These are phyloP conservation scores for Bufotes viridis DNA, from an alignment of 2,797 vertebrate species.

Conservation along the genomic window DNA sequence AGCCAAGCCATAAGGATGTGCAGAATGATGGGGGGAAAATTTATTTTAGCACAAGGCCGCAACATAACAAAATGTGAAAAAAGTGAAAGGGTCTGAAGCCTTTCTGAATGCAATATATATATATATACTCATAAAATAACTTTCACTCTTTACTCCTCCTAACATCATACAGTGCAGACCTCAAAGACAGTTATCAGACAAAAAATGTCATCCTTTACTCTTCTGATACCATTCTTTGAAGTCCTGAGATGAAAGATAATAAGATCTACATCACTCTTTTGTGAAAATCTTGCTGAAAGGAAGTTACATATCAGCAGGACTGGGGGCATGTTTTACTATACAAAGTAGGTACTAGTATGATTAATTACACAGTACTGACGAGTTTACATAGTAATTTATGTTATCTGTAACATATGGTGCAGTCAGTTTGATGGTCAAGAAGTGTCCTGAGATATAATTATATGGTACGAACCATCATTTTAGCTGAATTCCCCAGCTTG, in stretches of 20 bases:
- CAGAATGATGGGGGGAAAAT: too few relatives aligned
- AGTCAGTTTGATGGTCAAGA: constrained; percentile 10
- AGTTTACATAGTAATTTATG: constrained; percentile 27
- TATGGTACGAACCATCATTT: not conserved
- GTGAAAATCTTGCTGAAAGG: constrained; percentile 51
- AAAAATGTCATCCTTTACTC: constrained; percentile 27
- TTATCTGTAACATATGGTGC: constrained; percentile 8
- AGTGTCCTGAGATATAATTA: constrained; percentile 5
- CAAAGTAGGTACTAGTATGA: constrained; percentile 42
- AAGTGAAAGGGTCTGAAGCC: too few relatives aligned
- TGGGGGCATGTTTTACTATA: constrained; percentile 57
- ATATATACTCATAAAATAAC: not conserved
- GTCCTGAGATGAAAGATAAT: constrained; percentile 60
- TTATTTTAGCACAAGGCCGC: too few relatives aligned
- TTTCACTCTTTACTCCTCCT: constrained; percentile 12
- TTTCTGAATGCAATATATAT: not conserved
- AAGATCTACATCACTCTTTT: constrained; percentile 52
- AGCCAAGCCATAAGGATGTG: too few relatives aligned
- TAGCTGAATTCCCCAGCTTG: not conserved
- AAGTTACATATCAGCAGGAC: constrained; percentile 60
- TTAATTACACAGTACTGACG: constrained; percentile 34
- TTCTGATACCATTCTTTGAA: constrained; percentile 50
- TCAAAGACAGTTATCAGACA: constrained; percentile 47
- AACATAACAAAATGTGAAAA: too few relatives aligned
- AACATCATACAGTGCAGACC: constrained; percentile 2